Evolutionary conservation across 2,113 vertebrate species (phyloP), one percentile per base, ranked within the genome.

Genomic region (Beaufortia kweichowensis): DNA sequence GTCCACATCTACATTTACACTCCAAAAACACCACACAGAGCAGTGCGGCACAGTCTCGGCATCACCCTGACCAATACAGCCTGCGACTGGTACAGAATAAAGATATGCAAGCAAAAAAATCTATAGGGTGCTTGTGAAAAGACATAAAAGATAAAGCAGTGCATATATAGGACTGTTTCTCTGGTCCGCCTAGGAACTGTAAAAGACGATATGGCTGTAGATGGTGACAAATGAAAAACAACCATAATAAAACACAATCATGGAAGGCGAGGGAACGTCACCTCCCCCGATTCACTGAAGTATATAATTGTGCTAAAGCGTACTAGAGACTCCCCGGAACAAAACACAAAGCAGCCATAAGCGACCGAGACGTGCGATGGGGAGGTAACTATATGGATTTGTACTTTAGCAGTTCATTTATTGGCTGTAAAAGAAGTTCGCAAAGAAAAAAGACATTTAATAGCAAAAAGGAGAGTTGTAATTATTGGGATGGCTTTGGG

Each of bases 251-350:
- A 89, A 87, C 73, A 85, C 75, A 89, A 89, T 88, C 85, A 89
- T 82, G 85, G 77, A 85, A 59, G 83, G 80, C 71, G 79, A 82
- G 82, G 79, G 75, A 79, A 89, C 85, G 90, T 91, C 88, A 89
- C 79, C 84, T 78, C 84, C 63, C 83, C 79, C 85, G 89, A 87
- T 91, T 88, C 87, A 88, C 79, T 87, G 86, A 83, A 89, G 87
- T 85, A 86, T 86, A 87, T 91, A 89, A 90, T 90, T 89, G 87
- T 81, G 74, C 79, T 74, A 57, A 79, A 84, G 68, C 83, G 80
- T 64, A 81, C 62, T 4, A 63, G 76, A 81, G 81, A 74, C 74
- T 46, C 76, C 78, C 85, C 35, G 53, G 83, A 87, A 90, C 86
- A 86, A 80, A 86, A 86, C 88, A 86, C 86, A 87, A 85, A 80